phyloP scores from a whole-genome alignment of 2,888 invertebrate species.

The Entomobrya proxima region DNA sequence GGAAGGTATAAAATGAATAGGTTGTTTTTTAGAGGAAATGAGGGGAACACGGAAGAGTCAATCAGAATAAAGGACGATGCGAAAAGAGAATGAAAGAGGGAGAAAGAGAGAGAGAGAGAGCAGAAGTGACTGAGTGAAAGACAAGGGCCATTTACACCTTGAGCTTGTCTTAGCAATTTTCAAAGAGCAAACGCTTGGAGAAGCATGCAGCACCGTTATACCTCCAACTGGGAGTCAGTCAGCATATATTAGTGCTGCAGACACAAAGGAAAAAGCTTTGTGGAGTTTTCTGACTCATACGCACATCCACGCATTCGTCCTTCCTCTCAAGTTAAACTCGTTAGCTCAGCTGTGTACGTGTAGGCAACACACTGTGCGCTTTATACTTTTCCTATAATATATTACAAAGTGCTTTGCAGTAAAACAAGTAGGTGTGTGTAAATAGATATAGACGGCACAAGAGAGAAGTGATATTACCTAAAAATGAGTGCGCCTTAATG shows the following conservation, averaged over 20 bases:
- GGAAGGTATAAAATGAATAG: conserved; percentile 47
- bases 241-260: conserved; percentile 52
- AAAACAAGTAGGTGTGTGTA: not conserved
- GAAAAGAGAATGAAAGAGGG: not conserved
- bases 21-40: conserved; percentile 59
- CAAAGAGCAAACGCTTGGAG: conserved; percentile 39
- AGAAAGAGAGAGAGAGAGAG: not conserved
- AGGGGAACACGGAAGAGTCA: conserved; percentile 66
- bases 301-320: not conserved
- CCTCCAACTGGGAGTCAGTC: conserved; percentile 46
- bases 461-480: not conserved
- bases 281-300: conserved; percentile 52
- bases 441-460: no score
- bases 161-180: conserved; percentile 67
- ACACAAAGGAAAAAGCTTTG: conserved; percentile 28
- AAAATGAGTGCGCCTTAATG: not conserved
- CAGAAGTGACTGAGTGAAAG: conserved; percentile 62
- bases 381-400: not conserved
- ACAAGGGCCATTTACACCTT: conserved; percentile 73
- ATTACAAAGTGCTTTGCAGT: not conserved
- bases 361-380: conserved; percentile 18
- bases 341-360: conserved; percentile 51
- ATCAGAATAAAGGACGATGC: conserved; percentile 57
- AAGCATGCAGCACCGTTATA: not conserved
- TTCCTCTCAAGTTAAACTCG: conserved; percentile 54